Evolutionary conservation across 2,888 invertebrate species (phyloP).

Genomic region (Apoderus coryli): DNA sequence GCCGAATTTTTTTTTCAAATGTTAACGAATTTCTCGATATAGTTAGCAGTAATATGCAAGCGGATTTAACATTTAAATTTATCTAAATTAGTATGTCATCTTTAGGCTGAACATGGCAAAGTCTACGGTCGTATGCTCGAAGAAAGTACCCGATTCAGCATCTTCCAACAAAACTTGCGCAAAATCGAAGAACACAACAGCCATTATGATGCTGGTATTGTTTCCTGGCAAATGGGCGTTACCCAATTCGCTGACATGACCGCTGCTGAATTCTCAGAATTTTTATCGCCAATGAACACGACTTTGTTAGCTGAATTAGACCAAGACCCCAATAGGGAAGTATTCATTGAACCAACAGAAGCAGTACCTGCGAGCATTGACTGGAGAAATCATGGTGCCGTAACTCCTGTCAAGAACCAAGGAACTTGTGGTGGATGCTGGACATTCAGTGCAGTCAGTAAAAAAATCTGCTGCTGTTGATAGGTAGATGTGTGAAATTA

Average conservation of each 20-base stretch:
- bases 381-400: constrained; percentile 12
- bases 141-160: constrained; percentile 12
- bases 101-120: constrained; percentile 7
- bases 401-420: constrained; percentile 15
- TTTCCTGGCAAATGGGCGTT: constrained; percentile 13
- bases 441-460: constrained; percentile 16
- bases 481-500: no score
- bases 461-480: background rate
- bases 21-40: no score
- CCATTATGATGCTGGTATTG: constrained; percentile 15
- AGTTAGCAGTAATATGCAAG: no score
- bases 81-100: no score
- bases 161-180: constrained; percentile 14
- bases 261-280: constrained; percentile 13
- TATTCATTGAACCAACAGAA: no score
- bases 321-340: no score
- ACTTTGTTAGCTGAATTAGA: no score
- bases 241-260: constrained; percentile 16
- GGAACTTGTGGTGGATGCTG: constrained; percentile 14
- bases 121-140: constrained; percentile 9
- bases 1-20: no score
- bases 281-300: no score
- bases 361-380: constrained; percentile 12
- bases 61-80: no score
- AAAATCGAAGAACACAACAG: constrained; percentile 18